phyloP scores from a whole-genome alignment of 1,140 invertebrate species.

The Whitmania pigra region DNA sequence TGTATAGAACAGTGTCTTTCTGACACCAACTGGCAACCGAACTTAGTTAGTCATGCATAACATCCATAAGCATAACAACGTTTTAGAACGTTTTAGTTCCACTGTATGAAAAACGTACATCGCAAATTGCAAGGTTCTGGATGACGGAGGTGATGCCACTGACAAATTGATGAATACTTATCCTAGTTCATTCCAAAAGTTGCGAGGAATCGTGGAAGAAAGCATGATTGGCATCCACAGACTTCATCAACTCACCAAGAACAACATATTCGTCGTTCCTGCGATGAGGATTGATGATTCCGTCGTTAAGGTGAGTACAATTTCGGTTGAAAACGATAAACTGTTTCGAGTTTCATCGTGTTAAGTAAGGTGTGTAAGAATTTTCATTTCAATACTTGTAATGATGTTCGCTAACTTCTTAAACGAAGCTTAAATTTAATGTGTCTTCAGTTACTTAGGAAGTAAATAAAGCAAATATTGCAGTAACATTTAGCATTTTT shows the following conservation, averaged over 20 bases:
- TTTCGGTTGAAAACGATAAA: not conserved
- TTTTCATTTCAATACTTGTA: too few species aligned
- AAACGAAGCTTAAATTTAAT: too few species aligned
- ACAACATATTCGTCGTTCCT: slow-evolving; percentile 82
- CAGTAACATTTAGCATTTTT: too few species aligned
- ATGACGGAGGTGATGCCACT: slow-evolving; percentile 92
- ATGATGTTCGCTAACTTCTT: too few species aligned
- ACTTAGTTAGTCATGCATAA: slow-evolving; percentile 51
- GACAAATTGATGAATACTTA: slow-evolving; percentile 94
- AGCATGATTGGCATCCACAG: slow-evolving; percentile 93
- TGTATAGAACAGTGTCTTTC: slow-evolving; percentile 87
- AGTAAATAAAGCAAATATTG: too few species aligned
- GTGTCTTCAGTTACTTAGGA: too few species aligned
- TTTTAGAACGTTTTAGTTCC: not conserved
- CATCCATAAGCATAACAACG: too few species aligned
- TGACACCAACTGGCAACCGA: slow-evolving; percentile 85
- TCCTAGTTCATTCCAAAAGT: slow-evolving; percentile 81
- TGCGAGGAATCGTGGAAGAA: slow-evolving; percentile 95
- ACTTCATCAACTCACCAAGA: slow-evolving; percentile 86
- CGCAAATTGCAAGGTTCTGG: slow-evolving; percentile 58
- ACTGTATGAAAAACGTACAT: not conserved
- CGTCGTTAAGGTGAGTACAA: slow-evolving; percentile 62
- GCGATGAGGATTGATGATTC: slow-evolving; percentile 99
- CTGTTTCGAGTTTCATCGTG: too few species aligned
- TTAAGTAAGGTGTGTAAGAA: too few species aligned